Evolutionary conservation across 2,797 vertebrate genomes (phyloP).

Genomic region (Bradypus variegatus): DNA sequence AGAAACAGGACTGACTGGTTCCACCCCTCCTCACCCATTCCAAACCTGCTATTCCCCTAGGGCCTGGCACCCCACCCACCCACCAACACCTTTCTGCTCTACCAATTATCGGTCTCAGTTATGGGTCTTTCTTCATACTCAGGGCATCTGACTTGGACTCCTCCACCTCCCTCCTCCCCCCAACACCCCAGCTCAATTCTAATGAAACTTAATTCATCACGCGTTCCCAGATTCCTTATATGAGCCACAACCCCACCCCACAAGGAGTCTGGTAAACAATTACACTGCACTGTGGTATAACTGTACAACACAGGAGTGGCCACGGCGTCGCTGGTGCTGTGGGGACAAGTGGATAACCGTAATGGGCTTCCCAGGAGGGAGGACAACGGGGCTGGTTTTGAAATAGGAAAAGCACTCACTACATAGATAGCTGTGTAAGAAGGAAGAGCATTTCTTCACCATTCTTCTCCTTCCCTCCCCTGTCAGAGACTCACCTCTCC

Average conservation of each 20-base stretch:
- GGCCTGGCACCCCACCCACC: constrained; percentile 34
- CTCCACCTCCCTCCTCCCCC: neutral
- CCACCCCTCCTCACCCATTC: neutral
- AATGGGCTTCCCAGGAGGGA: neutral
- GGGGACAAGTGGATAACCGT: neutral
- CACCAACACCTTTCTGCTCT: neutral
- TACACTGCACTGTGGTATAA: neutral
- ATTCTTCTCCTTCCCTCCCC: neutral
- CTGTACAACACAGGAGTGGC: neutral
- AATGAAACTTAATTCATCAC: neutral
- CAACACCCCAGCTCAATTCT: neutral
- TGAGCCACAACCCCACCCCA: neutral
- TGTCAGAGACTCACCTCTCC: neutral
- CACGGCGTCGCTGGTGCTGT: neutral
- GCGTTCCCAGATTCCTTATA: neutral
- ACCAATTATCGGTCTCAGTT: neutral
- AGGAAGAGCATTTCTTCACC: neutral
- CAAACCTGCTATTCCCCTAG: neutral
- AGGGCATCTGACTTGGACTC: neutral
- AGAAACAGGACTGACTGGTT: constrained; percentile 59
- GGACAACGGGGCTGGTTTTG: neutral
- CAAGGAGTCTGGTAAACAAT: neutral
- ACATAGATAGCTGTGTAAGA: neutral
- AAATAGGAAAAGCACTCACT: neutral
- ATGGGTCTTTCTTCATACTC: neutral